A percentile compares a stretch with the other conserved stretches of the same genome.
Conservation (phyloP, 2,888 invertebrate species). For the Drosophila tripunctata region DNA sequence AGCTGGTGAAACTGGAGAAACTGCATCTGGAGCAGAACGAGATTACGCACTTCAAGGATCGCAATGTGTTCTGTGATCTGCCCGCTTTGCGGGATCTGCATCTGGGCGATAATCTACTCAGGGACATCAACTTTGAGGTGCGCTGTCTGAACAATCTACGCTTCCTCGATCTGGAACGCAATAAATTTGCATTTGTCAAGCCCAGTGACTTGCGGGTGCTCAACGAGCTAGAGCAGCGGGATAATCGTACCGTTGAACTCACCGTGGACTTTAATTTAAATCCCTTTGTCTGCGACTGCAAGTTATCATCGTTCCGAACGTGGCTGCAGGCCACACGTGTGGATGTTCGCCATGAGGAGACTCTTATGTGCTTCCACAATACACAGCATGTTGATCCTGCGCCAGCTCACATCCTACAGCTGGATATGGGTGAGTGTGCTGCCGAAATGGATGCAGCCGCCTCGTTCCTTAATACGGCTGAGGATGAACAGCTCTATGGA, state of each 20-base stretch:
- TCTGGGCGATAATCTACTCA: constrained; percentile 88
- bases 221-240: constrained; percentile 85
- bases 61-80: constrained; percentile 89
- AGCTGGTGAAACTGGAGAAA: constrained; percentile 88
- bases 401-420: constrained; percentile 75
- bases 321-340: constrained; percentile 88
- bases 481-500: constrained; percentile 71
- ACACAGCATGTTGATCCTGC: constrained; percentile 69
- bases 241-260: constrained; percentile 84
- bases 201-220: constrained; percentile 86
- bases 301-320: constrained; percentile 86
- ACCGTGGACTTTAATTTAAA: constrained; percentile 88
- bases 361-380: constrained; percentile 85
- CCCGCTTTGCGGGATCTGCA: constrained; percentile 88
- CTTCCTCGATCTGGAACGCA: constrained; percentile 89
- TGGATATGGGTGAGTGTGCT: constrained; percentile 79
- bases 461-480: constrained; percentile 73
- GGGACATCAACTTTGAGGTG: constrained; percentile 88
- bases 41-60: constrained; percentile 88
- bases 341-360: constrained; percentile 86
- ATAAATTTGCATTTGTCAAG: constrained; percentile 87
- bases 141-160: constrained; percentile 88
- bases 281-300: constrained; percentile 89
- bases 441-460: constrained; percentile 79
- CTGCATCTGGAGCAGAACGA: constrained; percentile 91